phyloP scores from a whole-genome alignment of 1,140 invertebrate genomes.

The Micrasema longulum region DNA sequence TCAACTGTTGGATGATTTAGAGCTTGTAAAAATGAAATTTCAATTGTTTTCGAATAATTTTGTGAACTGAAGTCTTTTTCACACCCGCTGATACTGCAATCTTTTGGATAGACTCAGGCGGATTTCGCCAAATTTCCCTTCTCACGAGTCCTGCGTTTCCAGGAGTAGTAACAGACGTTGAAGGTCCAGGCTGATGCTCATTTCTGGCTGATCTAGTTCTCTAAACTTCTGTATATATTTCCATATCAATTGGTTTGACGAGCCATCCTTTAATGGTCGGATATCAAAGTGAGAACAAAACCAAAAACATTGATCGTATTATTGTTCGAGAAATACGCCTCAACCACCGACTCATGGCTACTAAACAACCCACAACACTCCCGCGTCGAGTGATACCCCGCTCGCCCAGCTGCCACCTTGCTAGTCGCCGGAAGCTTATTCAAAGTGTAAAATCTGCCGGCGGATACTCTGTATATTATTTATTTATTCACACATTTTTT shows the following conservation, averaged over 20 bases:
- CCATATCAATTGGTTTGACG: slow-evolving; percentile 1
- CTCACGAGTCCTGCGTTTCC: background rate
- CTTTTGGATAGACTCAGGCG: no score
- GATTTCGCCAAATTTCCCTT: background rate
- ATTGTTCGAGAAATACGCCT: background rate
- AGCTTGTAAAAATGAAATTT: no score
- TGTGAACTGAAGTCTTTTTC: no score
- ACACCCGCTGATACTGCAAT: no score
- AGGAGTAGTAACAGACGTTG: background rate
- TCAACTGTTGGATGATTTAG: no score
- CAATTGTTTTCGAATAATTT: no score
- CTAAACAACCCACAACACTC: background rate
- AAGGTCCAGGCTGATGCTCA: no score
- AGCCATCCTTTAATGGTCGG: background rate
- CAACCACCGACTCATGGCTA: background rate
- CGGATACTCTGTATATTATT: background rate
- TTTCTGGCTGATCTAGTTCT: no score
- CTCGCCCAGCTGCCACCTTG: background rate
- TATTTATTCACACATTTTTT: no score
- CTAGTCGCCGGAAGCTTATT: background rate
- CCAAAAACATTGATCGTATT: background rate
- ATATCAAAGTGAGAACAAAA: background rate
- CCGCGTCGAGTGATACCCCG: background rate
- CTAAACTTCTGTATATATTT: no score
- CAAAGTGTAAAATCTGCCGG: no score